These are phyloP conservation scores for Porites cylindrica DNA, from an alignment of 92 coral and sea anemone species.

Conservation along the genomic window DNA sequence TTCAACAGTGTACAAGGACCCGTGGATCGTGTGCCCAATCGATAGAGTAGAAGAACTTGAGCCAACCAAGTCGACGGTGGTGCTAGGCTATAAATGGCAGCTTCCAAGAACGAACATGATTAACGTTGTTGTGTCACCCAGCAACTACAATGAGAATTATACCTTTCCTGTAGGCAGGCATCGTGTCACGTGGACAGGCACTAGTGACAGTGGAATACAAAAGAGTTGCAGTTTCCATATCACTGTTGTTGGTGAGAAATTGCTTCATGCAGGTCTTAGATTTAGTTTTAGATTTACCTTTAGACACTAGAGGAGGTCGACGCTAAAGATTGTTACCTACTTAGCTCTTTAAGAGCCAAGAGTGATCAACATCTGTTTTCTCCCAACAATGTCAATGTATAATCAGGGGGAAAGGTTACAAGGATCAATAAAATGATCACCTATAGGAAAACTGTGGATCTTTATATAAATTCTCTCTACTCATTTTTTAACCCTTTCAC, in stretches of 20 bases:
- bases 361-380: too few species aligned
- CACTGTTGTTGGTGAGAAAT: conserved; percentile 77
- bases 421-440: too few species aligned
- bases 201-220: conserved; percentile 75
- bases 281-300: background rate
- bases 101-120: conserved; percentile 90
- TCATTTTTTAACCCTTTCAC: too few species aligned
- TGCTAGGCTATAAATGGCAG: conserved; percentile 88
- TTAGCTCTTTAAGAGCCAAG: too few species aligned
- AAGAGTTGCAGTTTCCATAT: conserved; percentile 85
- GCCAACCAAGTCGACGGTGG: conserved; percentile 64
- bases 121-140: conserved; percentile 75
- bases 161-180: conserved; percentile 94
- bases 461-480: too few species aligned
- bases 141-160: conserved; percentile 78
- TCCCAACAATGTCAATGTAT: too few species aligned
- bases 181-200: conserved; percentile 93
- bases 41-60: conserved; percentile 78
- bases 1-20: conserved; percentile 80
- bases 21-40: conserved; percentile 95
- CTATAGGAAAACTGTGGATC: too few species aligned
- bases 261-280: background rate
- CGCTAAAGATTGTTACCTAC: too few species aligned
- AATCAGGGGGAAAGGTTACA: too few species aligned
- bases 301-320: too few species aligned